Percentiles rank a stretch among this genome's conserved stretches.
Evolutionary conservation across 1,140 invertebrate species (phyloP).

Genomic region (Mercenaria mercenaria): DNA sequence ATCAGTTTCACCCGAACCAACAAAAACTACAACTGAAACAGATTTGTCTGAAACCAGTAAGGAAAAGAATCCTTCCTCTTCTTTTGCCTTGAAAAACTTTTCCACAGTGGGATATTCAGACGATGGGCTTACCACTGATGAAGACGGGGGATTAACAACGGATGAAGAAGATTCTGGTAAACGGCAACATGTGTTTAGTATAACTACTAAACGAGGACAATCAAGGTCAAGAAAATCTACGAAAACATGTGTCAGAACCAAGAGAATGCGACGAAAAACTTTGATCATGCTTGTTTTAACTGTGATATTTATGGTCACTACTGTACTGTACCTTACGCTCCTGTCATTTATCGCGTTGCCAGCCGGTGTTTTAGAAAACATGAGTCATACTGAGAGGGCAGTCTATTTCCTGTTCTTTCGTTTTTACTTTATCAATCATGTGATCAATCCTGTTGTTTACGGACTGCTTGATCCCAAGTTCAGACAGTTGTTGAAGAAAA

Average conservation of each 20-base stretch:
- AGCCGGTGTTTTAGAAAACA: constrained; percentile 28
- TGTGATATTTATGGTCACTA: constrained; percentile 46
- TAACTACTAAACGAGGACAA: neutral
- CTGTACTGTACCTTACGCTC: constrained; percentile 44
- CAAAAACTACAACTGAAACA: no score
- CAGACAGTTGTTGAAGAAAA: neutral
- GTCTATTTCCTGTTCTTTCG: constrained; percentile 50
- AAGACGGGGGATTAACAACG: neutral
- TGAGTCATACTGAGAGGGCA: neutral
- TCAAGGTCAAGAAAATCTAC: neutral
- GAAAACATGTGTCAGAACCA: neutral
- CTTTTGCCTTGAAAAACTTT: neutral
- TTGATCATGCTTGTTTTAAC: constrained; percentile 53
- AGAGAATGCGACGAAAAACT: constrained; percentile 31
- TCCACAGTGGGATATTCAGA: neutral
- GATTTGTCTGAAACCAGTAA: no score
- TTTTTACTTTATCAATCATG: no score
- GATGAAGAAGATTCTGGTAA: neutral
- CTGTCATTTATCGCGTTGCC: constrained; percentile 34
- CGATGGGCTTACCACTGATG: neutral
- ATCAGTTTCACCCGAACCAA: no score
- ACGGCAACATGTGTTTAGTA: neutral
- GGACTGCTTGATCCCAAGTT: constrained; percentile 39
- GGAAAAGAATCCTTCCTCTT: neutral
- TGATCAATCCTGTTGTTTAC: constrained; percentile 44